These are phyloP conservation scores for Chesias legatella DNA, from an alignment of 2,888 invertebrate genomes.

Conservation along the genomic window DNA sequence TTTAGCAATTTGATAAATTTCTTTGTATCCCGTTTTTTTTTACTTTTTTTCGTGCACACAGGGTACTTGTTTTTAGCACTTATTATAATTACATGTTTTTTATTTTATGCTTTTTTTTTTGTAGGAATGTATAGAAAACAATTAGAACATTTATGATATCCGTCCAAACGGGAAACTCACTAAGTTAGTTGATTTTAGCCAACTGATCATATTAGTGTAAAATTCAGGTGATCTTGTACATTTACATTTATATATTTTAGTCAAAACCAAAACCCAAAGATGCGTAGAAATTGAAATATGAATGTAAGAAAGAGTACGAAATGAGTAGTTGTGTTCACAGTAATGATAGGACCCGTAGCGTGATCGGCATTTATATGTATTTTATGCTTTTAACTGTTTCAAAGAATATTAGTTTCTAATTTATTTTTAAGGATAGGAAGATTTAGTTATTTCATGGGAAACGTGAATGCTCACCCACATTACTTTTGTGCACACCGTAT, in stretches of 20 bases:
- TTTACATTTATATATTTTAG: conserved; percentile 29
- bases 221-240: conserved; percentile 32
- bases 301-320: conserved; percentile 28
- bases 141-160: conserved; percentile 56
- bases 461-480: too few species aligned
- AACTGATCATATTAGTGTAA: conserved; percentile 53
- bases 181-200: conserved; percentile 50
- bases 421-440: conserved; percentile 19
- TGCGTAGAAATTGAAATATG: conserved; percentile 32
- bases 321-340: conserved; percentile 38
- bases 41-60: conserved; percentile 36
- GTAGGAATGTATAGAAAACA: conserved; percentile 33
- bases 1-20: conserved; percentile 10
- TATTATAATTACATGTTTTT: conserved; percentile 2
- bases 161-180: conserved; percentile 70
- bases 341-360: conserved; percentile 41
- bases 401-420: conserved; percentile 42
- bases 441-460: conserved; percentile 1
- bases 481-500: too few species aligned
- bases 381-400: conserved; percentile 36
- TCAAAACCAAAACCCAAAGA: conserved; percentile 43
- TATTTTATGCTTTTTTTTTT: conserved; percentile 25
- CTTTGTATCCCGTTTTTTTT: conserved; percentile 15
- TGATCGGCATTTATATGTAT: conserved; percentile 56
- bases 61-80: conserved; percentile 34